A percentile compares a stretch with the other conserved stretches of the same genome.
phyloP scores from a whole-genome alignment of 2,888 invertebrate genomes.

The Prosapia bicincta region DNA sequence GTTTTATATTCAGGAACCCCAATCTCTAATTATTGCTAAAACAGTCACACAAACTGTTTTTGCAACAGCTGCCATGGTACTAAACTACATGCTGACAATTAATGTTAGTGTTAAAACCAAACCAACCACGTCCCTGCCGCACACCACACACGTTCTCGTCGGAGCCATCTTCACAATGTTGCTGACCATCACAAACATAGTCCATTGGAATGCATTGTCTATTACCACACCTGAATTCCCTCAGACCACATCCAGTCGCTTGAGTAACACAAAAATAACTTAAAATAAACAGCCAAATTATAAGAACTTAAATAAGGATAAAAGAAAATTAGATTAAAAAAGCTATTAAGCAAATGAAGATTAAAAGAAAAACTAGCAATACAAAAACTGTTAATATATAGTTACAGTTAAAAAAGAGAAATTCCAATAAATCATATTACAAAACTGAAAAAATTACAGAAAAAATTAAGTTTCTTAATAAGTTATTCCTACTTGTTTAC shows the following conservation, averaged over 20 bases:
- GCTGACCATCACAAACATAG: slow-evolving; percentile 56
- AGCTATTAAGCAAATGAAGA: background rate
- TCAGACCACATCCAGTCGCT: slow-evolving; percentile 27
- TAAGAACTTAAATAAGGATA: slow-evolving; percentile 9
- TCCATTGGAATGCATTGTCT: slow-evolving; percentile 57
- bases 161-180: slow-evolving; percentile 60
- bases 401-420: background rate
- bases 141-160: slow-evolving; percentile 60
- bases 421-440: too few relatives aligned
- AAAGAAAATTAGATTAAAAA: slow-evolving; percentile 2
- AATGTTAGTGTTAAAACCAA: slow-evolving; percentile 26
- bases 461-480: too few relatives aligned
- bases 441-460: too few relatives aligned
- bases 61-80: too few relatives aligned
- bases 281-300: slow-evolving; percentile 6
- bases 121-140: slow-evolving; percentile 50
- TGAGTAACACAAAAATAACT: slow-evolving; percentile 4
- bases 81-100: background rate
- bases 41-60: too few relatives aligned
- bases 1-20: too few relatives aligned
- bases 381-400: background rate
- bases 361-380: background rate
- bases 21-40: too few relatives aligned
- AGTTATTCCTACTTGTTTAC: too few relatives aligned
- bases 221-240: slow-evolving; percentile 44